These are phyloP conservation scores for Orgyia antiqua DNA, from an alignment of 2,888 invertebrate species.

Conservation along the genomic window DNA sequence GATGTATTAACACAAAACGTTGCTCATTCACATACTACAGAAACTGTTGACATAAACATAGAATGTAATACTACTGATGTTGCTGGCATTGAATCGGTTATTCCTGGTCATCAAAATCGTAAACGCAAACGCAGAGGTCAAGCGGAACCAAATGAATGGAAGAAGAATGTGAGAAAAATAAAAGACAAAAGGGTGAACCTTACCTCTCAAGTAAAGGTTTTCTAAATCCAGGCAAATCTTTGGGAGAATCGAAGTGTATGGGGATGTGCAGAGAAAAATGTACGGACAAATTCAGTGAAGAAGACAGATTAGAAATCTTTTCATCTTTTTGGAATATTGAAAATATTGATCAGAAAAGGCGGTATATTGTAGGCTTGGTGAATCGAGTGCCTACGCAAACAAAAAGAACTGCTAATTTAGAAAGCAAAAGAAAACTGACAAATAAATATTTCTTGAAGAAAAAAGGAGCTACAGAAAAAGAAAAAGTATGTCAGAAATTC, in stretches of 20 bases:
- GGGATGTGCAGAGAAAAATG: conserved; percentile 14
- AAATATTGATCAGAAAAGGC: conserved; percentile 14
- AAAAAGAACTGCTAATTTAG: conserved; percentile 7
- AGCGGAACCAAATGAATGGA: conserved; percentile 13
- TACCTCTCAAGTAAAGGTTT: conserved; percentile 14
- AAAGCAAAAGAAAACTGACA: conserved; percentile 6
- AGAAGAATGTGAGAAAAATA: conserved; percentile 16
- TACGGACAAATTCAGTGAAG: conserved; percentile 11
- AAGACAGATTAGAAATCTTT: conserved; percentile 12
- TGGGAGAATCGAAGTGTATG: conserved; percentile 12
- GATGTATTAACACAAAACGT: neutral
- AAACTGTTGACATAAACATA: too few species aligned
- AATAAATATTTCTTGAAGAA: conserved; percentile 10
- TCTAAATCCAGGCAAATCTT: conserved; percentile 13
- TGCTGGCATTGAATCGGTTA: neutral
- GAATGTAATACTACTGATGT: neutral
- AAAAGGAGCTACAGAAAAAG: neutral
- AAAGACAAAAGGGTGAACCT: conserved; percentile 15
- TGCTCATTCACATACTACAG: too few species aligned
- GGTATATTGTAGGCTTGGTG: conserved; percentile 13
- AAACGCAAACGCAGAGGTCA: conserved; percentile 15
- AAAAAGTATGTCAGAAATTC: conserved; percentile 10
- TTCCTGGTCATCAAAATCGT: conserved; percentile 13
- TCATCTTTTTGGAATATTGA: conserved; percentile 13
- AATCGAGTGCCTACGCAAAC: conserved; percentile 7